phyloP scores from a whole-genome alignment of 1,140 invertebrate genomes.

The Calliphora vicina region DNA sequence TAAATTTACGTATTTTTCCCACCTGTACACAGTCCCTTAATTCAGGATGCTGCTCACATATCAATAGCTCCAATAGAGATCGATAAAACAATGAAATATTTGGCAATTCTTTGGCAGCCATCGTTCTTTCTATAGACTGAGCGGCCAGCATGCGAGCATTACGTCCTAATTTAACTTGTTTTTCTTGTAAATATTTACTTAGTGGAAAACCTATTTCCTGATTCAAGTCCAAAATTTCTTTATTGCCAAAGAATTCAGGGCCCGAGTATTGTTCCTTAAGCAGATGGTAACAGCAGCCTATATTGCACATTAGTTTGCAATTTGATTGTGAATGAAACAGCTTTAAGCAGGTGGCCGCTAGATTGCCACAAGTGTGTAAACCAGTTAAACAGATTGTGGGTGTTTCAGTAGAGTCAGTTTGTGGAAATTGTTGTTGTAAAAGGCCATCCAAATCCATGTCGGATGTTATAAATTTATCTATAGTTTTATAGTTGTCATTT shows the following conservation, averaged over 20 bases:
- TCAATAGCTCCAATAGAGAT: conserved; percentile 74
- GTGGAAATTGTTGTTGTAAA: conserved; percentile 64
- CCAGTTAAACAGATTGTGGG: conserved; percentile 72
- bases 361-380: conserved; percentile 89
- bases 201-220: conserved; percentile 72
- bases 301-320: conserved; percentile 75
- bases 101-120: conserved; percentile 67
- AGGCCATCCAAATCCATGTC: conserved; percentile 66
- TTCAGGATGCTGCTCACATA: conserved; percentile 62
- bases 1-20: conserved; percentile 65
- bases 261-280: conserved; percentile 71
- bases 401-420: conserved; percentile 38
- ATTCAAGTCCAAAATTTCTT: conserved; percentile 45
- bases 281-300: conserved; percentile 92
- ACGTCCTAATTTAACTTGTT: conserved; percentile 70
- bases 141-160: conserved; percentile 85
- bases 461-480: conserved; percentile 64
- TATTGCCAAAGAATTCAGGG: conserved; percentile 54
- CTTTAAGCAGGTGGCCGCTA: conserved; percentile 77
- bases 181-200: conserved; percentile 69
- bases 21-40: conserved; percentile 54
- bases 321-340: conserved; percentile 71
- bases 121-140: conserved; percentile 76
- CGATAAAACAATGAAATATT: conserved; percentile 75
- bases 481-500: conserved; percentile 61